Base-by-base conservation (phyloP, 2,113 vertebrate genomes). In the Chamaetylas fuelleborni region DNA sequence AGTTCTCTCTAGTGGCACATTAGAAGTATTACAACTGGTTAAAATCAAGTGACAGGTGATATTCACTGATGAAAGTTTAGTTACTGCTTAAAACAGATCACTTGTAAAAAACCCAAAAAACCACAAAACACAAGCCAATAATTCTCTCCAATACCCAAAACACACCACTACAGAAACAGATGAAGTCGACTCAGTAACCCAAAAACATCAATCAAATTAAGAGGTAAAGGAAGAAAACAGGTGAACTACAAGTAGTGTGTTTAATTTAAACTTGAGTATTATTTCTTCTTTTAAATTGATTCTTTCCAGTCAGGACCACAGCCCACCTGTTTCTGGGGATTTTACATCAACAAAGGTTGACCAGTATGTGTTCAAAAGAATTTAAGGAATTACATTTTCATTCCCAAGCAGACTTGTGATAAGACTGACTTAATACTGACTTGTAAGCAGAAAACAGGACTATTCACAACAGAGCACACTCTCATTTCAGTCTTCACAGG, bases 1-100 rank as follows among this genome's bases (percentile, higher is more conserved):
- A 86, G 92, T 36, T 90, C 95, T 29, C 96, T 94, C 96, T 94
- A 94, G 93, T 64, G 96, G 94, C 40, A 85, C 12, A 50, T 29
- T 10, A 34, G 33, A 26, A 87, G 86, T 61, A 95, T 8, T 92
- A 86, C 93, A 97, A 60, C 51, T 60, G 43, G 19, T 70, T 67
- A 73, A 91, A 88, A 76, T 38, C 38, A 61, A 73, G 34, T 36
- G 47, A 65, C 24, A 57, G 24, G 45, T 17, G 23, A 85, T 20
- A 33, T 1, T 10, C 19, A 76, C 43, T 56, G 9, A 16, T 29
- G 8, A 34, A 48, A 65, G 53, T 72, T 53, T 50, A 51, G 42
- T 26, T 16, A 78, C 6, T 54, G 38, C 14, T 81, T 81, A 50
- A 66, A 94, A 66, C 42, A 73, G 65, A 72, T 36, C 14, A 60